A percentile compares a stretch with the other conserved stretches of the same genome.
phyloP scores from a whole-genome alignment of 2,888 invertebrate species.

The Pachycephus smyrnensis region DNA sequence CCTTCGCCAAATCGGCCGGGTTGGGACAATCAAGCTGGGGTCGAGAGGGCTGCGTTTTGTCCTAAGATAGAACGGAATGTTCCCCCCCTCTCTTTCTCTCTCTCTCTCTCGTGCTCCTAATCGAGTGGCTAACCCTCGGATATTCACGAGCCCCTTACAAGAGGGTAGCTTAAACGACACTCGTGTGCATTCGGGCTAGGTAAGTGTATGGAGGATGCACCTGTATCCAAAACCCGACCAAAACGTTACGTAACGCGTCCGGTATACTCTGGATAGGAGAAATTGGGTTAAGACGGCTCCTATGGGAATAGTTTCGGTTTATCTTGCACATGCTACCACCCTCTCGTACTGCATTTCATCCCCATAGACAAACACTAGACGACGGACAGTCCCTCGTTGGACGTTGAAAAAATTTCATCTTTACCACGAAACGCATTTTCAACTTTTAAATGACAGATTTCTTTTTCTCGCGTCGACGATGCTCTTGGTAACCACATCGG shows the following conservation, averaged over 20 bases:
- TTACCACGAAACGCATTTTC: neutral
- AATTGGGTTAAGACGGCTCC: slow-evolving; percentile 61
- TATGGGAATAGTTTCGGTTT: slow-evolving; percentile 56
- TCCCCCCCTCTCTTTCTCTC: neutral
- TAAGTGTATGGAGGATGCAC: neutral
- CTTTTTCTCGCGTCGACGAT: neutral
- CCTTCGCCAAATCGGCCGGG: neutral
- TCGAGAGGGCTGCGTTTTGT: neutral
- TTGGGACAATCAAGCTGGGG: neutral
- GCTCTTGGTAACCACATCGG: neutral
- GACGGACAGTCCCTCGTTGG: neutral
- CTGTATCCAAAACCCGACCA: slow-evolving; percentile 15
- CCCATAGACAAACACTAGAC: neutral
- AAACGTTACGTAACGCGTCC: slow-evolving; percentile 50
- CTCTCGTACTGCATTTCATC: slow-evolving; percentile 3
- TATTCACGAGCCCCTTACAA: slow-evolving; percentile 43
- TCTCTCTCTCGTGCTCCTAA: slow-evolving; percentile 27
- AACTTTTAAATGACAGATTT: neutral
- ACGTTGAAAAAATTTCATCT: neutral
- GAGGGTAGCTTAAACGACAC: neutral
- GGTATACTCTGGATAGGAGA: slow-evolving; percentile 46
- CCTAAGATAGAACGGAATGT: neutral
- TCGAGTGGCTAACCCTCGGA: slow-evolving; percentile 52
- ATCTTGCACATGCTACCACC: slow-evolving; percentile 48
- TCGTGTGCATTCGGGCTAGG: neutral